A percentile compares a stretch with the other conserved stretches of the same genome.
Conservation (phyloP, 1,140 invertebrate species). For the Neodiprion virginianus region DNA sequence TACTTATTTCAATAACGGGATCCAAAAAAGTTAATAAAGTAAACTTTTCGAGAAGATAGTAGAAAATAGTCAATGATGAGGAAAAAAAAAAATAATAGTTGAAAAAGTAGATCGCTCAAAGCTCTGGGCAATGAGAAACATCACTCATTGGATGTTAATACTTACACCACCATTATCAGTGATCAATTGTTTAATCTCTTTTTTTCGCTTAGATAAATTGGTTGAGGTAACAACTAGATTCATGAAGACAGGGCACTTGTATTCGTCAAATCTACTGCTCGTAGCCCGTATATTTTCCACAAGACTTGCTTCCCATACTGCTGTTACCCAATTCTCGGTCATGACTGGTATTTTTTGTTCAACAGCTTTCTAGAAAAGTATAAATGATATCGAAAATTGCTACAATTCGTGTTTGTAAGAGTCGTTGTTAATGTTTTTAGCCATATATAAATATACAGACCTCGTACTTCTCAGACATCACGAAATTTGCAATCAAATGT, state of each 20-base stretch:
- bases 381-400: conserved; percentile 16
- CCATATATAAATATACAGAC: conserved; percentile 56
- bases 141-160: conserved; percentile 26
- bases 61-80: background rate
- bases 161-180: conserved; percentile 76
- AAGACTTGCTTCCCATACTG: conserved; percentile 77
- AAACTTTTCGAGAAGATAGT: background rate
- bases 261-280: conserved; percentile 70
- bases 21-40: conserved; percentile 6
- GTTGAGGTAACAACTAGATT: conserved; percentile 82
- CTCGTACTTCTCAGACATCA: conserved; percentile 77
- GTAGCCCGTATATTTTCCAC: conserved; percentile 68
- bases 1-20: too few species aligned
- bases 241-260: conserved; percentile 80
- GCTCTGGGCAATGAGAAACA: background rate
- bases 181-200: conserved; percentile 75
- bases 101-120: too few species aligned
- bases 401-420: conserved; percentile 21
- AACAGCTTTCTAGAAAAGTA: conserved; percentile 69
- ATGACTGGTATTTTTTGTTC: conserved; percentile 77
- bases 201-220: conserved; percentile 71
- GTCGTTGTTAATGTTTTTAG: conserved; percentile 25
- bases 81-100: too few species aligned
- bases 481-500: conserved; percentile 81
- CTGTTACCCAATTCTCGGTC: conserved; percentile 78